A percentile compares a stretch with the other conserved stretches of the same genome.
phyloP scores from a whole-genome alignment of 1,140 invertebrate genomes.

The Sitodiplosis mosellana region DNA sequence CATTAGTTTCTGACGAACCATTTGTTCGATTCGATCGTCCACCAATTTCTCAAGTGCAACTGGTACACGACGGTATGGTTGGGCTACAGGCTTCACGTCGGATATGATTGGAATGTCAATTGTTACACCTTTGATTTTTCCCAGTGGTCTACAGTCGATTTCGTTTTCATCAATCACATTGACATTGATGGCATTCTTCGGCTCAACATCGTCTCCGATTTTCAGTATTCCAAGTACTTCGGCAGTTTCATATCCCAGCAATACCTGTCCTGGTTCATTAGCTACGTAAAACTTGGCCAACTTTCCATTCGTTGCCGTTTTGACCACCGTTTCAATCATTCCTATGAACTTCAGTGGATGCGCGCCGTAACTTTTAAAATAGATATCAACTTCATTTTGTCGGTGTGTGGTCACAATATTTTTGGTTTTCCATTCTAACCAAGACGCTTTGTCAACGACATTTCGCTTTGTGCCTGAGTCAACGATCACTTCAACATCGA shows the following conservation, averaged over 20 bases:
- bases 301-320: neutral
- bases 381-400: neutral
- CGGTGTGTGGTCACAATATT: neutral
- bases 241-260: constrained; percentile 7
- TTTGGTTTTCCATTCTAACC: neutral
- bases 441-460: neutral
- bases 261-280: constrained; percentile 1
- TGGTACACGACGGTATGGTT: constrained; percentile 16
- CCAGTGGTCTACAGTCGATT: no score
- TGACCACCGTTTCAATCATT: neutral
- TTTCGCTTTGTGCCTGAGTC: neutral
- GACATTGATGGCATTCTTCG: neutral
- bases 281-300: constrained; percentile 3
- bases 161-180: neutral
- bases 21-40: constrained; percentile 5
- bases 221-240: no score
- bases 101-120: constrained; percentile 1
- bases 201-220: constrained; percentile 2
- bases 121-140: constrained; percentile 1
- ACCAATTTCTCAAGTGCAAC: constrained; percentile 5
- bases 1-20: constrained; percentile 16
- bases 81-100: constrained; percentile 7
- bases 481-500: no score
- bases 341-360: neutral
- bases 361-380: neutral